phyloP scores from a whole-genome alignment of 2,113 vertebrate genomes.

The Passerina amoena region DNA sequence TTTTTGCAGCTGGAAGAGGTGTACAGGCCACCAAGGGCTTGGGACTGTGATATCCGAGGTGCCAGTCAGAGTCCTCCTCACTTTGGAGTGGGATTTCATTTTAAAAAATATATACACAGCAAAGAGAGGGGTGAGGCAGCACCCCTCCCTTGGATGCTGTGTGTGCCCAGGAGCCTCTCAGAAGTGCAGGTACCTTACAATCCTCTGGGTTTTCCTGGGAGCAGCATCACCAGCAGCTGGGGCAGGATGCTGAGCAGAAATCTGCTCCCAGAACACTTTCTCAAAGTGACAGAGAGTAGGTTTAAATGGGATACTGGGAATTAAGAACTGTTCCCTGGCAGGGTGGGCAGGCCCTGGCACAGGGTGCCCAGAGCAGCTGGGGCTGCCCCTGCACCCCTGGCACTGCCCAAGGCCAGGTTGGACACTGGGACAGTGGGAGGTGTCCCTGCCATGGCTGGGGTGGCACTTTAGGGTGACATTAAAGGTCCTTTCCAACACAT shows the following conservation, averaged over 20 bases:
- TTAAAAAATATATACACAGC: neutral
- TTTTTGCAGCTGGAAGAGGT: neutral
- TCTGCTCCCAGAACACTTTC: neutral
- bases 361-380: neutral
- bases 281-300: neutral
- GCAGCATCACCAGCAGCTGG: neutral
- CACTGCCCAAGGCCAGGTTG: neutral
- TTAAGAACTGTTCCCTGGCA: neutral
- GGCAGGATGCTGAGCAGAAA: neutral
- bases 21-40: neutral
- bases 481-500: neutral
- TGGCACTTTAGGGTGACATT: neutral
- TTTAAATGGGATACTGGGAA: accelerated
- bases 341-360: neutral
- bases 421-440: accelerated
- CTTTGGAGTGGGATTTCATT: neutral
- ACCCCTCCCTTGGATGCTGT: neutral
- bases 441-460: neutral
- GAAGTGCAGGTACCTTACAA: neutral
- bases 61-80: neutral
- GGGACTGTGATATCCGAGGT: accelerated
- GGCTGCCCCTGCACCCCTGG: neutral
- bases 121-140: neutral
- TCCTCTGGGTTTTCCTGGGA: neutral
- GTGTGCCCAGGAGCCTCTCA: neutral